A percentile compares a stretch with the other conserved stretches of the same genome.
These are phyloP conservation scores for Bombus waltoni DNA, from an alignment of 1,140 invertebrate species.

Conservation along the genomic window DNA sequence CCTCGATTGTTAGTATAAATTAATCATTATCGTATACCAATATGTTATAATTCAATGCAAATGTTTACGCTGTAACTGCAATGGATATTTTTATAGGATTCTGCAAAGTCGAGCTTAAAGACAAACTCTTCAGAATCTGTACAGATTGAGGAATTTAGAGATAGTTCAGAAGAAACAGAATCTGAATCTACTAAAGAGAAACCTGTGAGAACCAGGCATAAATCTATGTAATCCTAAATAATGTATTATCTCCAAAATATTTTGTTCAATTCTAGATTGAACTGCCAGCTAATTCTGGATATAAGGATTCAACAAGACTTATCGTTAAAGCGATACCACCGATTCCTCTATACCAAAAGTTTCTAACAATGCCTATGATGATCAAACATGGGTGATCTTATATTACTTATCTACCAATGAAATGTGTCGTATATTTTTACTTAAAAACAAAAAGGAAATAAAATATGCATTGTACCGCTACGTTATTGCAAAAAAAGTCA, in stretches of 20 bases:
- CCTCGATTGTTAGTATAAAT: constrained; percentile 52
- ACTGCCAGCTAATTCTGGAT: constrained; percentile 17
- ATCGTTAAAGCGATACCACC: constrained; percentile 67
- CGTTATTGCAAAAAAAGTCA: constrained; percentile 48
- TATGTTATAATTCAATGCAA: background rate
- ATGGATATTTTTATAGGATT: constrained; percentile 69
- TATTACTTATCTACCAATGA: background rate
- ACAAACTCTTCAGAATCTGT: constrained; percentile 78
- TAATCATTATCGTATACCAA: background rate
- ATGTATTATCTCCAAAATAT: constrained; percentile 38
- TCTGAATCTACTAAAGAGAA: constrained; percentile 73
- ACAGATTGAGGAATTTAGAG: constrained; percentile 75
- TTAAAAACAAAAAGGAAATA: constrained; percentile 18
- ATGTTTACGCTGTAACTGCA: background rate
- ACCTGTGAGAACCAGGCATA: constrained; percentile 75
- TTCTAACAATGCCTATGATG: constrained; percentile 66
- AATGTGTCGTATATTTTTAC: background rate
- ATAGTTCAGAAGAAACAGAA: constrained; percentile 74
- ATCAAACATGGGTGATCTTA: constrained; percentile 5
- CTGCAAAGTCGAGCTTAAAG: constrained; percentile 66
- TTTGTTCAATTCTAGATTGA: constrained; percentile 67
- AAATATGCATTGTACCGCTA: background rate
- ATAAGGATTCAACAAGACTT: constrained; percentile 39
- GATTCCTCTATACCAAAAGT: constrained; percentile 70
- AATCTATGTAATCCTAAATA: constrained; percentile 69